Evolutionary conservation across 1,140 invertebrate genomes (phyloP).

Genomic region (Heliothis subflexa): DNA sequence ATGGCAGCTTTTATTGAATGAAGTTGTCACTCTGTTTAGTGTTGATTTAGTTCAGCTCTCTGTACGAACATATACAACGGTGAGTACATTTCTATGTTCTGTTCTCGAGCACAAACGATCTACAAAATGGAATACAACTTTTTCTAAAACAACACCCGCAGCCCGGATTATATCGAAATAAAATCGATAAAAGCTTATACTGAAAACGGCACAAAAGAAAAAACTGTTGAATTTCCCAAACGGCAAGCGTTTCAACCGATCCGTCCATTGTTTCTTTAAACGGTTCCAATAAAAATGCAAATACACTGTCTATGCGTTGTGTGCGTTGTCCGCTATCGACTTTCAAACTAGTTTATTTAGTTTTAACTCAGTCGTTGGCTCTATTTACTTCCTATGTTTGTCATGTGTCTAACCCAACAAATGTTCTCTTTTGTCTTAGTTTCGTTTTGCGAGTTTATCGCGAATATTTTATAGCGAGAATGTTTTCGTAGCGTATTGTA

Average conservation of each 20-base stretch:
- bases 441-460: not conserved
- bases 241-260: conserved; percentile 53
- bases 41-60: not conserved
- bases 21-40: not conserved
- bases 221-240: conserved; percentile 51
- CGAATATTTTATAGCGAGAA: not conserved
- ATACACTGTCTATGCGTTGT: conserved; percentile 66
- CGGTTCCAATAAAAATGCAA: conserved; percentile 79
- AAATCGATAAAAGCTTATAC: conserved; percentile 36
- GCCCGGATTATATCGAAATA: conserved; percentile 33
- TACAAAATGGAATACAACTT: not conserved
- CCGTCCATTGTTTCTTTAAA: conserved; percentile 76
- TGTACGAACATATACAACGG: not conserved
- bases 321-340: conserved; percentile 68
- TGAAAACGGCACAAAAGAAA: conserved; percentile 29
- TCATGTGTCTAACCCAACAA: conserved; percentile 15
- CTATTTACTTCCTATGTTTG: conserved; percentile 53
- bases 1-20: too few species aligned
- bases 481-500: not conserved
- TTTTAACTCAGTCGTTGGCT: conserved; percentile 49
- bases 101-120: not conserved
- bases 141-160: conserved; percentile 33
- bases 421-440: conserved; percentile 27
- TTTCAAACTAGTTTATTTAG: conserved; percentile 71
- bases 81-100: not conserved